Evolutionary conservation across 1,140 invertebrate genomes (phyloP).

Genomic region (Solenopsis fugax): DNA sequence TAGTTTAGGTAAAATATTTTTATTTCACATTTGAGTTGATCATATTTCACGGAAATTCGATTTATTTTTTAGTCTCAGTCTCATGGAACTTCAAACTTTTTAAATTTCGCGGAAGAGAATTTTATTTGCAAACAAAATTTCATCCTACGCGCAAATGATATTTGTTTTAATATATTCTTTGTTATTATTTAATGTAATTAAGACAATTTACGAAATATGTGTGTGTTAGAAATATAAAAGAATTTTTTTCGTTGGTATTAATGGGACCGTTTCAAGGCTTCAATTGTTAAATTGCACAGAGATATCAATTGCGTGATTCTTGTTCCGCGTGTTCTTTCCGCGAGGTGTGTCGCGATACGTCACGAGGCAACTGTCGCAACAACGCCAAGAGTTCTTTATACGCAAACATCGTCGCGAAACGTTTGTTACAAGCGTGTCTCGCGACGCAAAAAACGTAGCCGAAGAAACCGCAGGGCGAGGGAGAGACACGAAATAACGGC

Average conservation of each 20-base stretch:
- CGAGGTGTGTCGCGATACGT: slow-evolving; percentile 35
- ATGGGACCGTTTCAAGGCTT: neutral
- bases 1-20: neutral
- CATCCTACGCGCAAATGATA: neutral
- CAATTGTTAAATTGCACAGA: slow-evolving; percentile 4
- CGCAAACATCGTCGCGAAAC: slow-evolving; percentile 63
- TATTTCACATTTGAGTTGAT: neutral
- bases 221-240: neutral
- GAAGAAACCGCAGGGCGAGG: slow-evolving; percentile 7
- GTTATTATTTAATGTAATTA: neutral
- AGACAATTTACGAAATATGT: neutral
- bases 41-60: neutral
- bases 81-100: neutral
- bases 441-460: slow-evolving; percentile 24
- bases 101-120: neutral
- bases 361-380: slow-evolving; percentile 16
- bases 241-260: slow-evolving; percentile 1
- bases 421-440: slow-evolving; percentile 61
- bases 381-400: slow-evolving; percentile 52
- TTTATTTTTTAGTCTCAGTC: neutral
- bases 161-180: neutral
- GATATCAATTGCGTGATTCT: slow-evolving; percentile 18
- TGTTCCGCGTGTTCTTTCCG: slow-evolving; percentile 28
- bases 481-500: slow-evolving; percentile 74
- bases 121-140: neutral